Conservation (phyloP, 2,113 vertebrate genomes). For the Cephalophus harveyi region DNA sequence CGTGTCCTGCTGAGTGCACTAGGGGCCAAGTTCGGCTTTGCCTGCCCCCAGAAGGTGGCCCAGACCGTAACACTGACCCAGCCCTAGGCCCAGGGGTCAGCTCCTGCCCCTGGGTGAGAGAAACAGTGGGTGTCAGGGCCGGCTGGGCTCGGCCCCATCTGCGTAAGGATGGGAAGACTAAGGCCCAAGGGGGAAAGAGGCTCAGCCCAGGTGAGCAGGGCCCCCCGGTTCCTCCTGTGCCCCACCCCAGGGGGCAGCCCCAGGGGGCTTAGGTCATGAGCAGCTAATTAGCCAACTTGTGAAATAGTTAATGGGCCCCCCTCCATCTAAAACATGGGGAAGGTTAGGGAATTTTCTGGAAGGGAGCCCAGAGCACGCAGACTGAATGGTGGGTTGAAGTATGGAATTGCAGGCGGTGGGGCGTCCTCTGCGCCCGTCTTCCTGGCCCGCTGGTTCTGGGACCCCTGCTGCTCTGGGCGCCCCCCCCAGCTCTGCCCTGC, state of each 20-base stretch:
- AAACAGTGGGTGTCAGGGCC: too few species aligned
- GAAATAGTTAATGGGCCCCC: background rate
- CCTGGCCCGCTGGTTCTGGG: background rate
- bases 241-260: too few species aligned
- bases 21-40: background rate
- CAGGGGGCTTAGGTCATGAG: background rate
- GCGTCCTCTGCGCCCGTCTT: background rate
- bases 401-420: background rate
- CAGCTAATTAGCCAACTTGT: background rate
- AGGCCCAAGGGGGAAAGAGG: background rate
- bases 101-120: background rate
- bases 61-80: background rate
- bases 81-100: background rate
- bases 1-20: background rate
- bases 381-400: background rate
- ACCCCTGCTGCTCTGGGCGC: accelerated
- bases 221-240: background rate
- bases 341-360: background rate
- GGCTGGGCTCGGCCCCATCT: background rate
- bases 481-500: background rate
- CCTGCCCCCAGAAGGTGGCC: background rate
- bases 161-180: background rate
- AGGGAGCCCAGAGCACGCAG: background rate
- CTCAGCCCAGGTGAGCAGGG: background rate
- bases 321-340: background rate